Conservation (phyloP, 2,797 vertebrate genomes). For the Mormyrops boulengeri region DNA sequence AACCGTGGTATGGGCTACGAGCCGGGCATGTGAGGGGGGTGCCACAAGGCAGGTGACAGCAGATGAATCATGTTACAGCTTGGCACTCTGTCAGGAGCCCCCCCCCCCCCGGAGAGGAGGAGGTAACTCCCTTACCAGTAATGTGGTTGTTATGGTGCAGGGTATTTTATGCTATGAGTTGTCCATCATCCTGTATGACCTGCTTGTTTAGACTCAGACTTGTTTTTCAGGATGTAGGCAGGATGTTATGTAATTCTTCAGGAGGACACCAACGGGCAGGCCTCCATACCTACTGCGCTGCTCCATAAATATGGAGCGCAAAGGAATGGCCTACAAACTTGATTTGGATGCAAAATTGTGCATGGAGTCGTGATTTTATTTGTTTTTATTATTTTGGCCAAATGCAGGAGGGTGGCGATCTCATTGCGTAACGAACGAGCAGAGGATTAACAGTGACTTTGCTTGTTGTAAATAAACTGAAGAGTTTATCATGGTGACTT, state of each 20-base stretch:
- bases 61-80: slow-evolving; percentile 14
- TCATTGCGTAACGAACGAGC: neutral
- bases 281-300: neutral
- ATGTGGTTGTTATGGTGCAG: neutral
- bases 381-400: neutral
- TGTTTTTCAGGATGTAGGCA: neutral
- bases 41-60: neutral
- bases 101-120: neutral
- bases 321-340: neutral
- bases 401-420: neutral
- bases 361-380: neutral
- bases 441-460: neutral
- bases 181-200: neutral
- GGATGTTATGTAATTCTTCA: neutral
- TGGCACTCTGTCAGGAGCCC: slow-evolving; percentile 11
- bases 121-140: neutral
- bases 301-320: neutral
- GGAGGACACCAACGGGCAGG: neutral
- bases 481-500: neutral
- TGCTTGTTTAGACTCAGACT: neutral
- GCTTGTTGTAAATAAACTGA: neutral
- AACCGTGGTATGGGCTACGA: neutral
- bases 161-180: neutral
- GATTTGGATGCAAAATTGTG: neutral
- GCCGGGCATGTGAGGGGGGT: neutral